These are phyloP conservation scores for Megalurothrips usitatus DNA, from an alignment of 2,888 invertebrate genomes.

Conservation along the genomic window DNA sequence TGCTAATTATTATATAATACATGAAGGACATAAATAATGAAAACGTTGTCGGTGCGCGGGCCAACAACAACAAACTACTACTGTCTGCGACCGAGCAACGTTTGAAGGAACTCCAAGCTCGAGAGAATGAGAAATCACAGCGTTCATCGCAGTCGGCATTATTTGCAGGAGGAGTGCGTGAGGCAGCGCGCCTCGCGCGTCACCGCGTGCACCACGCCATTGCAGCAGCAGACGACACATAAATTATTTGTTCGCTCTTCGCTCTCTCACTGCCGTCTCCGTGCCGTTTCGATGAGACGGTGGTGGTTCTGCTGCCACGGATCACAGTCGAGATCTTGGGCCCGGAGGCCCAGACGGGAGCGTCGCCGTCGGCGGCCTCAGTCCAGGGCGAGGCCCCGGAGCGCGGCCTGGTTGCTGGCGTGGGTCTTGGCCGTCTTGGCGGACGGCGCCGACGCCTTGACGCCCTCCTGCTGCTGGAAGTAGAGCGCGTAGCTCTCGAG, in stretches of 20 bases:
- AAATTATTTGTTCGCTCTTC: too few species aligned
- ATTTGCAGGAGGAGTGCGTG: background rate
- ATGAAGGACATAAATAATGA: background rate
- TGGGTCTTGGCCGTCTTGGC: slow-evolving; percentile 33
- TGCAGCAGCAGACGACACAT: background rate
- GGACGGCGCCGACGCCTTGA: slow-evolving; percentile 37
- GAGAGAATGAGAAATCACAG: background rate
- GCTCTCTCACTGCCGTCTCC: background rate
- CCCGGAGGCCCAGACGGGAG: too few species aligned
- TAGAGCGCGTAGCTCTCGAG: slow-evolving; percentile 41
- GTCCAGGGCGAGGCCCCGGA: slow-evolving; percentile 35
- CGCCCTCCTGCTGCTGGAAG: slow-evolving; percentile 41
- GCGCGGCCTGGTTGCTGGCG: slow-evolving; percentile 34
- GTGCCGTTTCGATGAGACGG: background rate
- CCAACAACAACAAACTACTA: slow-evolving; percentile 1
- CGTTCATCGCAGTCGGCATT: background rate
- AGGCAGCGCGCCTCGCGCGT: too few species aligned
- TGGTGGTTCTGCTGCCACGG: background rate
- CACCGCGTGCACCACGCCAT: too few species aligned
- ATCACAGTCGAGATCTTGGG: too few species aligned
- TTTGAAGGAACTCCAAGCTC: background rate
- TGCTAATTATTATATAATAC: background rate
- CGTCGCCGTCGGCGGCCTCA: background rate
- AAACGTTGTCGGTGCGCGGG: background rate
- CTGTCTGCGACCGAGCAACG: background rate